These are phyloP conservation scores for Gopherus flavomarginatus DNA, from an alignment of 2,113 vertebrate genomes.

Conservation along the genomic window DNA sequence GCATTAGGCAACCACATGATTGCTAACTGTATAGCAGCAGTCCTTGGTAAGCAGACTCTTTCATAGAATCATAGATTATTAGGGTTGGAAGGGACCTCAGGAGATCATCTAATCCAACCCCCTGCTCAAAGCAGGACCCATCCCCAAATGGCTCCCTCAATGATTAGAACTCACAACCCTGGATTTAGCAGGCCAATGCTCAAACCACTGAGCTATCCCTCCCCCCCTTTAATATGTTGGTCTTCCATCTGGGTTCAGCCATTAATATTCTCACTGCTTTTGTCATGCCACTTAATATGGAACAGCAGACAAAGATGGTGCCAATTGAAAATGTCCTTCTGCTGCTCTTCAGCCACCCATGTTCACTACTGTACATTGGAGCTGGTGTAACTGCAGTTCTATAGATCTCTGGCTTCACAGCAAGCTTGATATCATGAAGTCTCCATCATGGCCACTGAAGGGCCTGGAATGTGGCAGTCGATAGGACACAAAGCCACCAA, in stretches of 20 bases:
- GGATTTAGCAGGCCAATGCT: too few species aligned
- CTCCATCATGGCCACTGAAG: not conserved
- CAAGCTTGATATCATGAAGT: not conserved
- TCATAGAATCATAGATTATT: too few species aligned
- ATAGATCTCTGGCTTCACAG: not conserved
- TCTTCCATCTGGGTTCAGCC: not conserved
- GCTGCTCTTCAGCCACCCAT: not conserved
- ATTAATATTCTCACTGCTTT: not conserved
- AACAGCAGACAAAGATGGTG: not conserved
- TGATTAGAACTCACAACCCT: too few species aligned
- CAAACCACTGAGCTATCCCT: too few species aligned
- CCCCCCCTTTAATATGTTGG: not conserved
- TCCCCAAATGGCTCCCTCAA: too few species aligned
- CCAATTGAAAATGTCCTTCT: not conserved
- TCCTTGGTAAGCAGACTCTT: not conserved
- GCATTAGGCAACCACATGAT: not conserved
- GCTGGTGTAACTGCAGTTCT: not conserved
- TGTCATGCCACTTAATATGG: not conserved
- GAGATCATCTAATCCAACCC: too few species aligned
- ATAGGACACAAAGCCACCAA: not conserved
- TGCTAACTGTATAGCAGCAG: not conserved
- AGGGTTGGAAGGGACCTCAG: too few species aligned
- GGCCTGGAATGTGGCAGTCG: not conserved
- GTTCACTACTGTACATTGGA: not conserved
- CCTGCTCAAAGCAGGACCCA: too few species aligned